These are phyloP conservation scores for Allolobophora icterica DNA, from an alignment of 2,888 invertebrate genomes.

Conservation along the genomic window DNA sequence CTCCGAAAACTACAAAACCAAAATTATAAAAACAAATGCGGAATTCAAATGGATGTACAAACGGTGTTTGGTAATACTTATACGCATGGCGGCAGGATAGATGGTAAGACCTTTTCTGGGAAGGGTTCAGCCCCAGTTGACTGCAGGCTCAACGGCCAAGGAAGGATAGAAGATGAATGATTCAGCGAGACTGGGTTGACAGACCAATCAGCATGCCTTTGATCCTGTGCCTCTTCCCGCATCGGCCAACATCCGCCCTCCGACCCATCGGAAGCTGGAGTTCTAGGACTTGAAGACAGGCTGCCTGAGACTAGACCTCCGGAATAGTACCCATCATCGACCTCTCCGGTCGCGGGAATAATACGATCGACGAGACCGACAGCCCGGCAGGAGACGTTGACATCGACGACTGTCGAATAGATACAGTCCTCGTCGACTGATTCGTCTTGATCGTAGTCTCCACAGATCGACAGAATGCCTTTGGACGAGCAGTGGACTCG, in stretches of 20 bases:
- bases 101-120: not conserved
- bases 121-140: not conserved
- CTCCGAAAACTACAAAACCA: not conserved
- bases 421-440: not conserved
- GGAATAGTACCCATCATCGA: not conserved
- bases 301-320: not conserved
- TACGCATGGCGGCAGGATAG: not conserved
- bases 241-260: not conserved
- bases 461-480: no score
- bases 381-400: not conserved
- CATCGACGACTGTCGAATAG: not conserved
- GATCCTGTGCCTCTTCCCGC: not conserved
- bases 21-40: not conserved
- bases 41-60: not conserved
- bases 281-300: not conserved
- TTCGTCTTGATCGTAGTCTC: not conserved
- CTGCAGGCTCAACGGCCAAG: not conserved
- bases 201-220: not conserved
- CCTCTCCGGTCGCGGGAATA: not conserved
- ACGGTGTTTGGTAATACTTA: not conserved
- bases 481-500: not conserved
- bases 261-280: not conserved
- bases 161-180: not conserved
- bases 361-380: not conserved
- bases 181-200: not conserved